Conservation (phyloP, 2,888 invertebrate genomes). For the Eilema griseolum region DNA sequence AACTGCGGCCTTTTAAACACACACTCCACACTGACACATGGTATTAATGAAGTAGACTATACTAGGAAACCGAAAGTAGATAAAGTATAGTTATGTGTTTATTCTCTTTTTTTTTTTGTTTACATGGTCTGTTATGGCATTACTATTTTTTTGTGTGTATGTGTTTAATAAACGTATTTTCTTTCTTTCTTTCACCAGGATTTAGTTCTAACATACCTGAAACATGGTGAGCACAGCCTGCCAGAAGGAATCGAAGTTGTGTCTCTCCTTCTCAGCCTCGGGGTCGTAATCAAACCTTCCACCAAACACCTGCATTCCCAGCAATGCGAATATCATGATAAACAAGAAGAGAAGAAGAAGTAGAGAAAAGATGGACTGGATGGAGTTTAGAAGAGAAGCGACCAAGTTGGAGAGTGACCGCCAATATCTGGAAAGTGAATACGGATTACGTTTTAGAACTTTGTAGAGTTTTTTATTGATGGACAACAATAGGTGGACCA, state of each 20-base stretch:
- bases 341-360: slow-evolving; percentile 98
- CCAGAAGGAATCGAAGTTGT: slow-evolving; percentile 99
- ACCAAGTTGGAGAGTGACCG: slow-evolving; percentile 98
- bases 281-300: slow-evolving; percentile 97
- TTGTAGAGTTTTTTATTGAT: neutral
- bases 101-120: no score
- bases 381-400: slow-evolving; percentile 98
- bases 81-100: no score
- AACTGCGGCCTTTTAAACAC: no score
- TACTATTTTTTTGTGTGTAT: no score
- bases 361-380: slow-evolving; percentile 99
- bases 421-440: slow-evolving; percentile 94
- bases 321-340: slow-evolving; percentile 99
- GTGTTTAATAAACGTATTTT: no score
- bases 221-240: slow-evolving; percentile 99
- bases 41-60: no score
- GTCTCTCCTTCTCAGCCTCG: slow-evolving; percentile 94
- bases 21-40: no score
- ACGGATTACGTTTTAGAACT: neutral
- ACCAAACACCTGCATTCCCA: slow-evolving; percentile 99
- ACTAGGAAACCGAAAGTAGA: no score
- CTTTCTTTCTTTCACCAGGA: no score
- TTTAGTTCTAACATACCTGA: slow-evolving; percentile 89
- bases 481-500: no score
- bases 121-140: no score